A percentile compares a stretch with the other conserved stretches of the same genome.
These are phyloP conservation scores for Sinohyriopsis cumingii DNA, from an alignment of 2,888 invertebrate genomes.

Conservation along the genomic window DNA sequence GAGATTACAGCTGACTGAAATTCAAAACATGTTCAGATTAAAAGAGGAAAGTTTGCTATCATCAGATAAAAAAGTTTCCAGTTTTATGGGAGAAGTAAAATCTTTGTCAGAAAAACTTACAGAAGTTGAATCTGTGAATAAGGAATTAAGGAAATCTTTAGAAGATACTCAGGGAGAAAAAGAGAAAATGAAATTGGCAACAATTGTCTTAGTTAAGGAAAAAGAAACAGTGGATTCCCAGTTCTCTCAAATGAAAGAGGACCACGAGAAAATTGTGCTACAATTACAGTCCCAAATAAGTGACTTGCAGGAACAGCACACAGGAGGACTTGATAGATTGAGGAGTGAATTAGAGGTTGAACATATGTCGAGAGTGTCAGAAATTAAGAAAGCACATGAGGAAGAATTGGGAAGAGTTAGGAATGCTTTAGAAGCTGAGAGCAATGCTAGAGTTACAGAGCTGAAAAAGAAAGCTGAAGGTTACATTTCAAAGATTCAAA, in stretches of 20 bases:
- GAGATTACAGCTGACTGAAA: too few species aligned
- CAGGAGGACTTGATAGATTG: constrained; percentile 4
- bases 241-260: not conserved
- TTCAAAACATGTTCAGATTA: too few species aligned
- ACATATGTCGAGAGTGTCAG: constrained; percentile 18
- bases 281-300: too few species aligned
- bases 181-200: not conserved
- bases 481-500: constrained; percentile 57
- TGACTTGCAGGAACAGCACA: constrained; percentile 5
- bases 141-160: not conserved
- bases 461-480: constrained; percentile 67
- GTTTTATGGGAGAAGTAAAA: not conserved
- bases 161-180: not conserved
- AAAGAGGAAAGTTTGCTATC: constrained; percentile 9
- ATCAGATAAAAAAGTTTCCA: not conserved
- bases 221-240: too few species aligned
- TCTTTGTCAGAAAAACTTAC: not conserved
- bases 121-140: not conserved
- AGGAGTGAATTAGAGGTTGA: constrained; percentile 5
- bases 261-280: not conserved
- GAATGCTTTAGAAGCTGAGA: constrained; percentile 51
- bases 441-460: constrained; percentile 59
- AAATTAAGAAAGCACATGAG: constrained; percentile 29
- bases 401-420: constrained; percentile 36
- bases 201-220: too few species aligned